A percentile compares a stretch with the other conserved stretches of the same genome.
Conservation (phyloP, 2,797 vertebrate species). For the Peromyscus attwateri region DNA sequence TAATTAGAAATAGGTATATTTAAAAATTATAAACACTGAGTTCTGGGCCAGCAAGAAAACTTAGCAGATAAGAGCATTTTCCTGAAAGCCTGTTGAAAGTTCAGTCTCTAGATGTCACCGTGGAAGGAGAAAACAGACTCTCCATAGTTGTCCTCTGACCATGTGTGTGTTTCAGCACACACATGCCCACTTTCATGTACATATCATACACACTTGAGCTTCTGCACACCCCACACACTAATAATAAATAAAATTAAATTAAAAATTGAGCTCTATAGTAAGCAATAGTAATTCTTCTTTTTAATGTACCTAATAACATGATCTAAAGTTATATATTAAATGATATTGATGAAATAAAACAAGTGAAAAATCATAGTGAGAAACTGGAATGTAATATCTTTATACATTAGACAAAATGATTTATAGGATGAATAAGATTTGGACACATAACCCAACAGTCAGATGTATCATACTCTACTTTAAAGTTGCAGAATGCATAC, state of each 20-base stretch:
- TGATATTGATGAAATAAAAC: constrained; percentile 30
- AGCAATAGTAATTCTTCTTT: neutral
- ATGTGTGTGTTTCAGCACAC: neutral
- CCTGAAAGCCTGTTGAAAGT: neutral
- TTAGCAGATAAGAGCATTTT: neutral
- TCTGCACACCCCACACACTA: neutral
- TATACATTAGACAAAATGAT: constrained; percentile 1
- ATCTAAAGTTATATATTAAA: constrained; percentile 10
- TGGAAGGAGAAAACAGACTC: neutral
- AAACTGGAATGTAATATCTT: neutral
- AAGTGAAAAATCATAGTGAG: neutral
- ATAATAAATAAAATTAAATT: neutral
- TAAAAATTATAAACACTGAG: constrained; percentile 3
- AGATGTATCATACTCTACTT: neutral
- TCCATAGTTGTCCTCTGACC: neutral
- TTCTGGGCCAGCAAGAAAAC: neutral
- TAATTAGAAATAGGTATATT: neutral
- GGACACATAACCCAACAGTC: neutral
- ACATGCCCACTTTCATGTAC: neutral
- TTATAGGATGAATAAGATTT: constrained; percentile 11
- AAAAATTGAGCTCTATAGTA: neutral
- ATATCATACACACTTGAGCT: neutral
- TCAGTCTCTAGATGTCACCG: neutral
- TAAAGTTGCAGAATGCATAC: neutral
- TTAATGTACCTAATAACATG: neutral